Evolutionary conservation across 2,113 vertebrate species (phyloP), one percentile per base, ranked within the genome.

Genomic region (Glaucidium brasilianum): DNA sequence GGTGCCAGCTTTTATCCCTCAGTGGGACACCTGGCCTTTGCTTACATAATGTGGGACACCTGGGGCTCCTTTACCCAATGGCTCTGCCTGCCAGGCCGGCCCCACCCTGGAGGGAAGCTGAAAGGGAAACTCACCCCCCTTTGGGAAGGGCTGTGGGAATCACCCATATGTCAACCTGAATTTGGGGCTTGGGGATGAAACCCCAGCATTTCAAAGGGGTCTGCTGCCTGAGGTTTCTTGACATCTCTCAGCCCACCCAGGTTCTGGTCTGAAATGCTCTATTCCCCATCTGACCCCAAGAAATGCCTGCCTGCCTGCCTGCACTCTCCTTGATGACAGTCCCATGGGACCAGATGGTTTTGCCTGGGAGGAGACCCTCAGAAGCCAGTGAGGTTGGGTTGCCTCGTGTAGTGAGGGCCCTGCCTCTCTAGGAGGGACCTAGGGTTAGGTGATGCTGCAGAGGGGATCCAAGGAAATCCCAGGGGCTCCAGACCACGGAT

Each of bases 161-260:
- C n/a, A n/a, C n/a, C n/a, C n/a, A n/a, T n/a, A n/a, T n/a, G n/a
- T n/a, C n/a, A n/a, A n/a, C n/a, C n/a, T n/a, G n/a, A n/a, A n/a
- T n/a, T n/a, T n/a, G n/a, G n/a, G n/a, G n/a, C n/a, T n/a, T n/a
- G n/a, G n/a, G n/a, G n/a, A n/a, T n/a, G n/a, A n/a, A n/a, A n/a
- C n/a, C n/a, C n/a, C n/a, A n/a, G n/a, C n/a, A n/a, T n/a, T n/a
- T n/a, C n/a, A n/a, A n/a, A 47, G 30, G 29, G 9, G 2, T 73
- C 43, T 50, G 50, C 39, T 56, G 30, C 72, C 34, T 64, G 64
- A 0, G 3, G 14, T 41, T 87, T 60, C 39, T 84, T 0, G 0
- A 47, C 21, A 34, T 15, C 13, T 84, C 83, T 75, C 3, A 2
- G 32, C 41, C 34, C 4, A 2, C n/a, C 19, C 0, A 0, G 29